Evolutionary conservation across 2,797 vertebrate species (phyloP), one percentile per base, ranked within the genome.

Genomic region (Coranthus polyacanthus): DNA sequence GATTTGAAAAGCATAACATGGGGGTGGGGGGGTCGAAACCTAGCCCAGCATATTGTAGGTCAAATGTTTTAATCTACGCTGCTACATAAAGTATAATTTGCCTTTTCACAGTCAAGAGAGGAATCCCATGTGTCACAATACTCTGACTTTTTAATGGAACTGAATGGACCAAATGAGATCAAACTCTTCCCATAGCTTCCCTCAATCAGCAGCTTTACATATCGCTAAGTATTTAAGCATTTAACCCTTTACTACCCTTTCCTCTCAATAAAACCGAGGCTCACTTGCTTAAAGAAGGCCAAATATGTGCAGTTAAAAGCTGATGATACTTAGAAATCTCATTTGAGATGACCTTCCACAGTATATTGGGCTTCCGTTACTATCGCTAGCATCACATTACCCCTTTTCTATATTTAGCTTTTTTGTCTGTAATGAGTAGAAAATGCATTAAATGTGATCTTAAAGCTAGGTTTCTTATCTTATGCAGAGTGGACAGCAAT

Each of bases 121-220:
- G 20, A 34, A 17, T 16, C 49, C 43, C 43, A 20, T 21, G 49
- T 51, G 49, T 47, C 39, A 69, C 45, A 37, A 3, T 44, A 50
- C 45, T 34, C 67, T 63, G 49, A 32, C 18, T 24, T 47, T 67
- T 36, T 57, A 72, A 80, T 68, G 52, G 53, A 78, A 56, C 54
- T 47, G 26, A 68, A 68, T 53, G 29, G 42, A 34, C 37, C 32
- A 29, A 18, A 1, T 38, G 32, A 54, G 65, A 72, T 78, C 55
- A 68, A 68, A 67, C 59, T 49, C 44, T 62, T 67, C 59, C 54
- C 15, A 13, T 6, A 9, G 32, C 41, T 56, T 49, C 53, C 41
- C 24, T 20, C 44, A 72, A 46, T 77, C 73, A 73, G 55, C 52
- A 72, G n/a, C 78, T 65, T 63, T 73, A 32, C 64, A 70, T 73